These are phyloP conservation scores for Drosophila infuscata DNA, from an alignment of 2,888 invertebrate species.

Conservation along the genomic window DNA sequence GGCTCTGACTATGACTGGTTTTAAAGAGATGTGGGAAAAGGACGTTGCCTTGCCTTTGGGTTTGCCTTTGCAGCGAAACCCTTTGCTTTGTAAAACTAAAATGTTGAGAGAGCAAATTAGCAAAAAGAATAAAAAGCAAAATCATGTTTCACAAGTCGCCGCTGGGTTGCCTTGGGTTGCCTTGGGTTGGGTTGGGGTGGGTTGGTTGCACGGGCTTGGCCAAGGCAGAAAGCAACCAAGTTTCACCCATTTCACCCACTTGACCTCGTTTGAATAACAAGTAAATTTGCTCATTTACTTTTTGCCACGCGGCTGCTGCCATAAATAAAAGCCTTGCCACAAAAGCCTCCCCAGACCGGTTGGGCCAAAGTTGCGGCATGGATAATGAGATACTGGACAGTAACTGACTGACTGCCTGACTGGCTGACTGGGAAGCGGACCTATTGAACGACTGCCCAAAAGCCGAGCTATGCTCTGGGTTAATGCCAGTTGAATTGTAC, in stretches of 20 bases:
- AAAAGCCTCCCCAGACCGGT: constrained; percentile 24
- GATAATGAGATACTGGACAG: constrained; percentile 52
- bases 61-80: constrained; percentile 22
- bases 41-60: constrained; percentile 11
- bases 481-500: neutral
- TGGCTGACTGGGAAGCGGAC: constrained; percentile 1
- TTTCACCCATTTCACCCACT: constrained; percentile 60
- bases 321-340: constrained; percentile 55
- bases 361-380: constrained; percentile 36
- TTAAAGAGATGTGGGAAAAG: constrained; percentile 19
- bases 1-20: neutral
- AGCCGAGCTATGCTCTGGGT: neutral
- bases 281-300: constrained; percentile 67
- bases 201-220: constrained; percentile 3
- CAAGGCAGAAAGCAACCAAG: constrained; percentile 19
- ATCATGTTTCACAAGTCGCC: constrained; percentile 78
- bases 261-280: constrained; percentile 77
- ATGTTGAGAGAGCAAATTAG: constrained; percentile 73
- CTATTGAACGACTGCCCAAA: constrained; percentile 7
- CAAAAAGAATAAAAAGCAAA: constrained; percentile 75
- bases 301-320: constrained; percentile 49
- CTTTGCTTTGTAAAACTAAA: constrained; percentile 63
- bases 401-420: constrained; percentile 21
- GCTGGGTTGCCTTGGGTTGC: constrained; percentile 5
- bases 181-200: constrained; percentile 18